Percentiles rank a stretch among this genome's conserved stretches.
phyloP scores from a whole-genome alignment of 2,888 invertebrate genomes.

The Smittia sp. region DNA sequence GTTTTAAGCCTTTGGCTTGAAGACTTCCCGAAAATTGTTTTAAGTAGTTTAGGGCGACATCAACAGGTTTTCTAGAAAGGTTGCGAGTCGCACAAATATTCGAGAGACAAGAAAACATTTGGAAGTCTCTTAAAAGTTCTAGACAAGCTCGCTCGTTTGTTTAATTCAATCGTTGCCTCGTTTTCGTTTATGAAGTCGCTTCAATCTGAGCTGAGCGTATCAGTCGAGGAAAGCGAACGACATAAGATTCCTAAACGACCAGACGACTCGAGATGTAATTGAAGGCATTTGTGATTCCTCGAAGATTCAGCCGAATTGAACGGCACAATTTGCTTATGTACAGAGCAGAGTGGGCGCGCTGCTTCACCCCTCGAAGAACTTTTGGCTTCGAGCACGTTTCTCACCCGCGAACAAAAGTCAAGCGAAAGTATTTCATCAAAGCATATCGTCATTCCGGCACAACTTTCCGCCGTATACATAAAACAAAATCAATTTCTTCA shows the following conservation, averaged over 20 bases:
- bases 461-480: not conserved
- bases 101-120: not conserved
- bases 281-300: not conserved
- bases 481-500: slow-evolving; percentile 32
- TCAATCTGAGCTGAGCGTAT: not conserved
- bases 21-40: too few species aligned
- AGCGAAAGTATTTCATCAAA: slow-evolving; percentile 7
- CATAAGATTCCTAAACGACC: not conserved
- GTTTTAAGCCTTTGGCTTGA: too few species aligned
- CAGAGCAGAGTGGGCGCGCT: not conserved
- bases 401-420: not conserved
- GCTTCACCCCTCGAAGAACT: not conserved
- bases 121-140: too few species aligned
- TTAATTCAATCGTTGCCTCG: not conserved
- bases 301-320: too few species aligned
- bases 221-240: not conserved
- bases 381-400: not conserved
- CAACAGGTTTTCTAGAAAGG: too few species aligned
- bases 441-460: not conserved
- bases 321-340: not conserved
- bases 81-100: too few species aligned
- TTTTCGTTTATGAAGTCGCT: not conserved
- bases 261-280: not conserved
- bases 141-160: not conserved
- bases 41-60: too few species aligned